phyloP scores from a whole-genome alignment of 2,113 vertebrate species.

The Collichthys lucidus region DNA sequence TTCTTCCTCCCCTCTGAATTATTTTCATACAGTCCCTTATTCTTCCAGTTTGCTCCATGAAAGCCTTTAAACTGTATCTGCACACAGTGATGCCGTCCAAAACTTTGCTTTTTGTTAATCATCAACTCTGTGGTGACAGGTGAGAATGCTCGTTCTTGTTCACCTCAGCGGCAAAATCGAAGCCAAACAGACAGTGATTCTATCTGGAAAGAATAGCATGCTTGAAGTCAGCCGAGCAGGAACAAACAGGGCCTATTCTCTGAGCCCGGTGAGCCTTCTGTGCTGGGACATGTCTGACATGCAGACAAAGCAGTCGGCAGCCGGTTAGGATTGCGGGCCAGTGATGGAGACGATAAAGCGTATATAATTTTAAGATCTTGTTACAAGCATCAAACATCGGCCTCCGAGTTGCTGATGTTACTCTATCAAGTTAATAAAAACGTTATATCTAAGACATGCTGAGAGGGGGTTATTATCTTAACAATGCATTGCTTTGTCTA shows the following conservation, averaged over 20 bases:
- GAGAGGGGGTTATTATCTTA: neutral
- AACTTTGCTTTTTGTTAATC: constrained; percentile 13
- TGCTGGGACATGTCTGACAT: constrained; percentile 68
- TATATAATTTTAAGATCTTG: constrained; percentile 43
- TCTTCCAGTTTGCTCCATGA: neutral
- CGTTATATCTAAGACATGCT: neutral
- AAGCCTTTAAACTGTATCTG: neutral
- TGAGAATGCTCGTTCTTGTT: constrained; percentile 45
- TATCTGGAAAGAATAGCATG: constrained; percentile 50
- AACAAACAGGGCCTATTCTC: constrained; percentile 53
- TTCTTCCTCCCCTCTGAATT: neutral
- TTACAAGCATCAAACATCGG: constrained; percentile 17
- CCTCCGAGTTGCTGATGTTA: neutral
- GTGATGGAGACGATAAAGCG: constrained; percentile 27
- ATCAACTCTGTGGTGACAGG: constrained; percentile 38
- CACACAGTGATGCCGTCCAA: neutral
- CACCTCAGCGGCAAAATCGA: constrained; percentile 4
- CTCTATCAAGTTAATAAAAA: neutral
- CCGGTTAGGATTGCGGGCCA: neutral
- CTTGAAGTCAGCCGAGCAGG: constrained; percentile 49
- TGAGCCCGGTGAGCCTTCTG: constrained; percentile 20
- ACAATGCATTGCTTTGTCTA: constrained; percentile 54
- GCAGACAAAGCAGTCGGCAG: constrained; percentile 49
- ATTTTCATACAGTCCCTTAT: neutral
- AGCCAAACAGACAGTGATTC: constrained; percentile 50